Base-by-base conservation (phyloP, 2,113 vertebrate species). In the Tinamus guttatus region DNA sequence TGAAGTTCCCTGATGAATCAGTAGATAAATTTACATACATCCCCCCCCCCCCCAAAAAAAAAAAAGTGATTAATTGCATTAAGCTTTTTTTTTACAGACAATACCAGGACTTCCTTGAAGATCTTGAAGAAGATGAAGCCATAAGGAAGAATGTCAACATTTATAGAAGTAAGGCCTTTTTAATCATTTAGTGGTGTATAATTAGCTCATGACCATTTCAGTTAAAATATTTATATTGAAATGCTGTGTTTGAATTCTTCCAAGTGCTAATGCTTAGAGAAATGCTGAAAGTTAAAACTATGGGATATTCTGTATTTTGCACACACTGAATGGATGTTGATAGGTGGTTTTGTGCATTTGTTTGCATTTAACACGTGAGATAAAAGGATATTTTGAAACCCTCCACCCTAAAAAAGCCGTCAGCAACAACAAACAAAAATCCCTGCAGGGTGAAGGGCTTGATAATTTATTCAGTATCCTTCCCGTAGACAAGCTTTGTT, bases 41-140 rank as follows among this genome's bases (percentile, higher is more conserved):
- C 54, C n/a, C n/a, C n/a, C n/a, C n/a, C n/a, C n/a, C n/a, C n/a
- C n/a, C n/a, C n/a, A n/a, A n/a, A n/a, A n/a, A n/a, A 41, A 19
- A 85, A 63, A 11, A 63, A 54, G 14, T 5, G 36, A 51, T 2
- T 78, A 45, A 92, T 51, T 41, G 1, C 9, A 27, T 81, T 85
- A 27, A 95, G 6, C 16, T 17, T 90, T 62, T 90, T 62, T 95
- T 21, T 88, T 80, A 9, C 84, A 99, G 99, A 54, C 99, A 99
- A 97, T 99, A 99, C 96, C 98, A 99, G 90, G 99, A 99, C 96
- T 99, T 99, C 97, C 98, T 99, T 91, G 99, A 99, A 96, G 99
- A 99, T 97, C 98, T 99, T 22, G 99, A 99, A 96, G 99, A 99
- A 92, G 99, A 99, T 95, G 99, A 99, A 90, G 88, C 98, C n/a